phyloP scores from a whole-genome alignment of 2,113 vertebrate species.

The Lepidiolamprologus cunningtoni region DNA sequence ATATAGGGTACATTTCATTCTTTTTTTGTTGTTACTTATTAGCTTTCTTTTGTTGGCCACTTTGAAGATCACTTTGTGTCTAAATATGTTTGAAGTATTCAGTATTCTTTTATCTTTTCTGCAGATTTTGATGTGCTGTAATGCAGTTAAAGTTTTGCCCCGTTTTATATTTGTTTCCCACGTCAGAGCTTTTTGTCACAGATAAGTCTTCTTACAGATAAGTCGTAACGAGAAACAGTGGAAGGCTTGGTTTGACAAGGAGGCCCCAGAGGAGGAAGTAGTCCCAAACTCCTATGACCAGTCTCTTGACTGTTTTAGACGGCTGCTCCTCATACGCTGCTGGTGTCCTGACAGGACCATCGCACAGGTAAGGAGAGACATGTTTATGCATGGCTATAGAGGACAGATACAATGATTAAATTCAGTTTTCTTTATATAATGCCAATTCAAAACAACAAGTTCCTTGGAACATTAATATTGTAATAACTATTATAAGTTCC shows the following conservation, averaged over 20 bases:
- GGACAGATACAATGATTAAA: not conserved
- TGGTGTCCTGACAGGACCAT: conserved; percentile 97
- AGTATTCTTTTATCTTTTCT: not conserved
- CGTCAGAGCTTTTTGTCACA: not conserved
- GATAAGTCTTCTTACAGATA: conserved; percentile 72
- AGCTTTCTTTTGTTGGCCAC: not conserved
- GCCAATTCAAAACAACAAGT: not conserved
- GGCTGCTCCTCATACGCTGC: conserved; percentile 87
- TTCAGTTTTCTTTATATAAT: not conserved
- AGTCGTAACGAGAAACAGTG: conserved; percentile 85
- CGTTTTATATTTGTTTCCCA: not conserved
- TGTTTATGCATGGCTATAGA: not conserved
- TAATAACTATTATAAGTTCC: not conserved
- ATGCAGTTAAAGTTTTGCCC: not conserved
- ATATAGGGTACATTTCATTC: not conserved
- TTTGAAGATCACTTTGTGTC: not conserved
- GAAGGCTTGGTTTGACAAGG: conserved; percentile 94
- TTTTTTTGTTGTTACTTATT: not conserved
- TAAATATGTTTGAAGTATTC: not conserved
- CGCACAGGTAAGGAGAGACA: conserved; percentile 72
- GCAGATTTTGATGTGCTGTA: not conserved
- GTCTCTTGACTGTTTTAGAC: conserved; percentile 83
- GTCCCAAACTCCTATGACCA: conserved; percentile 85
- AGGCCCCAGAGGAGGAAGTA: conserved; percentile 87
- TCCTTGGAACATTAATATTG: not conserved